Base-by-base conservation (phyloP, 1,140 invertebrate genomes). In the Physella acuta region DNA sequence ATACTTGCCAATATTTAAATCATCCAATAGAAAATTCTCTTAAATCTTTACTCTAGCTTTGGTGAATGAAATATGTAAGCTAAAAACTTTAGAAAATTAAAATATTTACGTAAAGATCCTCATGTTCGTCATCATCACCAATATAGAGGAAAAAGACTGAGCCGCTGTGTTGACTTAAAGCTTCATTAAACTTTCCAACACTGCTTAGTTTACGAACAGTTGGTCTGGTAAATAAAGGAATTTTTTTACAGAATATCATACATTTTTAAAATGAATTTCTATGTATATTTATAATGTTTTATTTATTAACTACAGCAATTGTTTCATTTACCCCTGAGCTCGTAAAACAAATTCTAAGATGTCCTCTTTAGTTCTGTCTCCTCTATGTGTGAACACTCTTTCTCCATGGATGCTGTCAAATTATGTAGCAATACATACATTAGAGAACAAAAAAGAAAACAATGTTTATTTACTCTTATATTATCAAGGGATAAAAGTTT, bases 311-410 rank as follows among this genome's bases (percentile, higher is more conserved):
- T n/a, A 14, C 44, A 49, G 44, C 11, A 49, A 49, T 49, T 55
- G 24, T 24, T 8, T 34, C 26, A 28, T 31, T 24, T 55, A 66
- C 63, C 94, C 93, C 71, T 90, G 90, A 88, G 98, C 92, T 80
- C 95, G 88, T 67, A 91, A 83, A 14, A 94, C 94, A 90, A 98
- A 99, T 77, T 95, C 92, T 0, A 98, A 89, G 74, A 99, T 92
- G 73, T 96, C 94, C 72, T 97, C 93, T 79, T 92, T 92, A 30
- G 90, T 90, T 78, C 96, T 88, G 76, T 99, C 97, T 3, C 96
- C 97, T 78, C 89, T 88, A 82, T 94, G 98, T 49, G 89, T 89
- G 84, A 92, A 91, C 67, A 89, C 88, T 71, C 90, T 88, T 68
- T 93, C 90, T 59, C 93, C 93, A 84, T 95, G 94, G 33, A 99